These are phyloP conservation scores for Callinectes sapidus DNA, from an alignment of 2,888 invertebrate species.

Conservation along the genomic window DNA sequence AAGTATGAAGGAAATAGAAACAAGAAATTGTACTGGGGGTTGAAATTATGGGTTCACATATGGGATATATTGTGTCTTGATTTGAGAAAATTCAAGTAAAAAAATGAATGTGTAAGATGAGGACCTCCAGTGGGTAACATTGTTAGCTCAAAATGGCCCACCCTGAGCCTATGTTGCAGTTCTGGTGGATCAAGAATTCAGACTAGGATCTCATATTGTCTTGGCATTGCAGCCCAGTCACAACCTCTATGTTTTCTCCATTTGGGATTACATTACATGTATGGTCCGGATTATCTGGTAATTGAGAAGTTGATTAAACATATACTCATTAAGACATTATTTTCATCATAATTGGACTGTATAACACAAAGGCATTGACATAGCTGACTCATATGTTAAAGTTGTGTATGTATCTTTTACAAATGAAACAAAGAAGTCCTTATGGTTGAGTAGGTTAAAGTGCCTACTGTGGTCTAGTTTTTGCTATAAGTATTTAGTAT, in stretches of 20 bases:
- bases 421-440: background rate
- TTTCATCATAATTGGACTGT: background rate
- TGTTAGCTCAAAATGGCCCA: conserved; percentile 32
- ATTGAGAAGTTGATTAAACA: conserved; percentile 38
- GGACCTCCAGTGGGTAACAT: conserved; percentile 17
- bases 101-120: background rate
- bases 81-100: background rate
- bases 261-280: conserved; percentile 44
- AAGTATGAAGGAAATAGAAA: background rate
- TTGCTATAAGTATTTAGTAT: background rate
- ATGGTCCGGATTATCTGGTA: conserved; percentile 51
- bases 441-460: background rate
- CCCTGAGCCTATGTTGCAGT: conserved; percentile 30
- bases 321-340: background rate
- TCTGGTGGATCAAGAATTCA: conserved; percentile 50
- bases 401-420: background rate
- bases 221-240: conserved; percentile 47
- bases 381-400: conserved; percentile 36
- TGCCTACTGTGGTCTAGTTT: background rate
- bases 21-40: background rate
- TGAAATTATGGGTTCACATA: background rate
- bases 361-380: conserved; percentile 57
- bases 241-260: conserved; percentile 43
- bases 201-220: conserved; percentile 59
- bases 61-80: background rate